These are phyloP conservation scores for Perdita meconis DNA, from an alignment of 2,888 invertebrate genomes.

Conservation along the genomic window DNA sequence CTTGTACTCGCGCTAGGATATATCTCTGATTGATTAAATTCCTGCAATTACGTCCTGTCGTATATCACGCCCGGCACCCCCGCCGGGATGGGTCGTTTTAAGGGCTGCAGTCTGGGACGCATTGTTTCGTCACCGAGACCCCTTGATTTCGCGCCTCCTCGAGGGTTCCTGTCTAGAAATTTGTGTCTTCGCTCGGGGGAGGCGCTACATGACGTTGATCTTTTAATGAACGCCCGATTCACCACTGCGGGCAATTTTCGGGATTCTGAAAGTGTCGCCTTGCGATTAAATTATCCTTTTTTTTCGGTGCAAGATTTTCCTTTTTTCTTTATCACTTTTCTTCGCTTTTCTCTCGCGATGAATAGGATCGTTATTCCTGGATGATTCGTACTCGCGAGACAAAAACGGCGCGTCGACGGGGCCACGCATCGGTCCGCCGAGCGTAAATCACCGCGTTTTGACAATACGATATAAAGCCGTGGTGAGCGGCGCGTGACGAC, in stretches of 20 bases:
- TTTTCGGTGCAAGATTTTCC: background rate
- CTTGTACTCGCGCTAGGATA: constrained; percentile 68
- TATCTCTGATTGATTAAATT: constrained; percentile 83
- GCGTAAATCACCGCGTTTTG: constrained; percentile 52
- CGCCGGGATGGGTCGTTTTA: constrained; percentile 60
- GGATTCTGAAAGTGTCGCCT: background rate
- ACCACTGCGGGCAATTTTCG: background rate
- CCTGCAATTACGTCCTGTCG: constrained; percentile 80
- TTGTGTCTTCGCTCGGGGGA: background rate
- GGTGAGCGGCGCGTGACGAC: constrained; percentile 62
- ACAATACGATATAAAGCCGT: constrained; percentile 57
- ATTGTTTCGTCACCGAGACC: constrained; percentile 49
- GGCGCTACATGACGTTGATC: background rate
- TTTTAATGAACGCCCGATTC: constrained; percentile 1
- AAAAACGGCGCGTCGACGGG: background rate
- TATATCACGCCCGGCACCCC: constrained; percentile 75
- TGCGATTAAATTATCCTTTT: background rate
- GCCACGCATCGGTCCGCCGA: background rate
- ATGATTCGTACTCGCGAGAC: no score
- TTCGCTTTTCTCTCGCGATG: no score
- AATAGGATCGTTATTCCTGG: no score
- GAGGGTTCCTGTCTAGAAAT: background rate
- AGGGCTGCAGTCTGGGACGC: constrained; percentile 42
- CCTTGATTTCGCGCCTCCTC: background rate
- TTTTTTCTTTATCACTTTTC: no score